phyloP scores from a whole-genome alignment of 2,888 invertebrate genomes.

The Drosophila bunnanda region DNA sequence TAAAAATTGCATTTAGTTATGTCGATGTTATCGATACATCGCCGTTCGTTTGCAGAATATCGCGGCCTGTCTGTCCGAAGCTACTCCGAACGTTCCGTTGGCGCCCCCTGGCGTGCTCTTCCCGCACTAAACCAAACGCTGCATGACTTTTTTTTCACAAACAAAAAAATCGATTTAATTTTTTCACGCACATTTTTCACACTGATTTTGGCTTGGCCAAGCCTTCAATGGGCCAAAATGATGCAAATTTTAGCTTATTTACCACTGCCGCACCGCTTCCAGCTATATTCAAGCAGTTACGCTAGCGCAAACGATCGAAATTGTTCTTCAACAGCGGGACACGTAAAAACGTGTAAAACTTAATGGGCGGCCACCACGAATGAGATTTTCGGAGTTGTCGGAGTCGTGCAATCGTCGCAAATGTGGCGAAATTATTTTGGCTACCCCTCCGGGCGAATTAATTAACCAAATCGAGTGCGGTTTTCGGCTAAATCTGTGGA shows the following conservation, averaged over 20 bases:
- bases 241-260: conserved; percentile 71
- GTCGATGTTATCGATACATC: conserved; percentile 33
- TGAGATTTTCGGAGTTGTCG: conserved; percentile 63
- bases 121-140: conserved; percentile 48
- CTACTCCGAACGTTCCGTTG: conserved; percentile 57
- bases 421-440: conserved; percentile 71
- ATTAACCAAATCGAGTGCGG: conserved; percentile 57
- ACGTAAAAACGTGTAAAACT: conserved; percentile 85
- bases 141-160: conserved; percentile 78
- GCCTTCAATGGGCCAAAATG: conserved; percentile 67
- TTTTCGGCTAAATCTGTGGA: conserved; percentile 56
- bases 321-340: conserved; percentile 84
- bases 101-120: conserved; percentile 59
- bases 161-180: conserved; percentile 83
- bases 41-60: conserved; percentile 50
- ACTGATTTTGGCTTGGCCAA: conserved; percentile 65
- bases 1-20: conserved; percentile 13
- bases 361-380: conserved; percentile 82
- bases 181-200: conserved; percentile 83
- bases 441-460: conserved; percentile 56
- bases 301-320: conserved; percentile 79
- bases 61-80: conserved; percentile 61
- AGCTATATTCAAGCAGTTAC: conserved; percentile 79
- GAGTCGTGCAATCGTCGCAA: conserved; percentile 66
- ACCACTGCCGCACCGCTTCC: conserved; percentile 72